Evolutionary conservation across 2,797 vertebrate genomes (phyloP).

Genomic region (Cyclopterus lumpus): DNA sequence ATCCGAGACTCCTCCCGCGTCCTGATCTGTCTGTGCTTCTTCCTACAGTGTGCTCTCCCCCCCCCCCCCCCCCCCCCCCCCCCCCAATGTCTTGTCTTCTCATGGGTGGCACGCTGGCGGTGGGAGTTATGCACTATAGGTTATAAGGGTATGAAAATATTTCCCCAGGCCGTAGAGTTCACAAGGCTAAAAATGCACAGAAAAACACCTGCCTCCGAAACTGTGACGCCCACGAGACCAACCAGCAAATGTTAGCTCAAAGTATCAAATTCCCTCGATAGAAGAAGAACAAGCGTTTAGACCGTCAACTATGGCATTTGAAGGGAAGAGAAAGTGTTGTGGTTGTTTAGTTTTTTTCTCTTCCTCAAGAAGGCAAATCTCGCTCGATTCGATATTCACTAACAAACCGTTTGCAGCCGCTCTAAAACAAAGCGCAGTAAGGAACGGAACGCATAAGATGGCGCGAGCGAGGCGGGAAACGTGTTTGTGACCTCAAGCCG

Average conservation of each 20-base stretch:
- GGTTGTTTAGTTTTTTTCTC: constrained; percentile 45
- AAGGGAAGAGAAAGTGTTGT: constrained; percentile 46
- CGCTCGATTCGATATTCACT: constrained; percentile 66
- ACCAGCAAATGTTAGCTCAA: constrained; percentile 81
- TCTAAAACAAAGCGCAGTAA: constrained; percentile 66
- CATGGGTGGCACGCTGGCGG: constrained; percentile 77
- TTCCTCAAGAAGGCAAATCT: constrained; percentile 66
- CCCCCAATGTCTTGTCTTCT: constrained; percentile 79
- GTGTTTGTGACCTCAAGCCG: constrained; percentile 84
- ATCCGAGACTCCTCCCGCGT: constrained; percentile 58
- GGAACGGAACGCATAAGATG: constrained; percentile 65
- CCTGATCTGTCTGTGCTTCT: constrained; percentile 66
- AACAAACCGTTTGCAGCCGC: constrained; percentile 65
- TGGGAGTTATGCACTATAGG: constrained; percentile 82
- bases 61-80: constrained; percentile 77
- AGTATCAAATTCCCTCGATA: constrained; percentile 74
- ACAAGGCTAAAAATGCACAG: constrained; percentile 80
- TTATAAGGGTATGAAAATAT: constrained; percentile 78
- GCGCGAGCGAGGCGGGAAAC: constrained; percentile 73
- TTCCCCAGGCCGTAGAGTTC: constrained; percentile 75
- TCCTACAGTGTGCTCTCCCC: constrained; percentile 72
- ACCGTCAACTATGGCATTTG: constrained; percentile 64
- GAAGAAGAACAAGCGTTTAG: constrained; percentile 69
- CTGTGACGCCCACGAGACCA: constrained; percentile 81
- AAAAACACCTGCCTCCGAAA: constrained; percentile 83